These are phyloP conservation scores for Dorcus parallelipipedus DNA, from an alignment of 2,888 invertebrate species.

Conservation along the genomic window DNA sequence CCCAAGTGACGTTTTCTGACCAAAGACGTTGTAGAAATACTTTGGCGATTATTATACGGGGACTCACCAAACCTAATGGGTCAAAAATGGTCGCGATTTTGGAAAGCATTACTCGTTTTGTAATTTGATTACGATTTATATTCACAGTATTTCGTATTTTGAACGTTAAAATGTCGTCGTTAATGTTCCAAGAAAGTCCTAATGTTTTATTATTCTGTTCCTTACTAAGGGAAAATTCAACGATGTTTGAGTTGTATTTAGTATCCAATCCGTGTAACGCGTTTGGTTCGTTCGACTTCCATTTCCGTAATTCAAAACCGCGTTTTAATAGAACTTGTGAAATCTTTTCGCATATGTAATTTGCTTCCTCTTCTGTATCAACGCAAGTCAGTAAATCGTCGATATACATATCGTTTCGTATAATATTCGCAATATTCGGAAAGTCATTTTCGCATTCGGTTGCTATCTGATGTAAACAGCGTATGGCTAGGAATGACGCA, in stretches of 20 bases:
- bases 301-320: slow-evolving; percentile 21
- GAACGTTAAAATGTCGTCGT: neutral
- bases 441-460: slow-evolving; percentile 12
- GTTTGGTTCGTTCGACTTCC: slow-evolving; percentile 15
- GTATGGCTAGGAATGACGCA: slow-evolving; percentile 25
- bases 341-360: neutral
- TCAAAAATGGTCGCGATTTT: slow-evolving; percentile 5
- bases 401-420: slow-evolving; percentile 21
- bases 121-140: neutral
- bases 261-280: neutral
- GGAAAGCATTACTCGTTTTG: slow-evolving; percentile 5
- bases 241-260: too few relatives aligned
- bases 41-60: neutral
- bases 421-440: slow-evolving; percentile 17
- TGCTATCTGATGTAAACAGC: slow-evolving; percentile 22
- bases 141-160: neutral
- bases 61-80: neutral
- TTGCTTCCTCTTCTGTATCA: neutral
- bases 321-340: slow-evolving; percentile 3
- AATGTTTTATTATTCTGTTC: neutral
- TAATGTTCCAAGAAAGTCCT: slow-evolving; percentile 1
- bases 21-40: slow-evolving; percentile 4
- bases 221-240: neutral
- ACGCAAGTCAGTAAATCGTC: slow-evolving; percentile 22
- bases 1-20: slow-evolving; percentile 4